phyloP scores from a whole-genome alignment of 2,888 invertebrate species.

The Ectropis crepuscularia region DNA sequence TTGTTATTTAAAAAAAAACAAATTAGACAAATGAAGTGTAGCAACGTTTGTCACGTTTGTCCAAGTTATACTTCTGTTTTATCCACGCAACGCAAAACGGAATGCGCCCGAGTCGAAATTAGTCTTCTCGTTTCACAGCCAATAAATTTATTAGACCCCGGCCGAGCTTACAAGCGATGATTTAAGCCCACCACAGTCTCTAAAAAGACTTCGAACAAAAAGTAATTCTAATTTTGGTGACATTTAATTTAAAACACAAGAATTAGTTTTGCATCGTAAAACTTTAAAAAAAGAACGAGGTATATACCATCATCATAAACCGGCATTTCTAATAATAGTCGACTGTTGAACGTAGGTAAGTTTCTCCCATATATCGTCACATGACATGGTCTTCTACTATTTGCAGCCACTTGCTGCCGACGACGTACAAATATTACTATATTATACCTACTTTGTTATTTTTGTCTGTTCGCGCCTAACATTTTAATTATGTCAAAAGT shows the following conservation, averaged over 20 bases:
- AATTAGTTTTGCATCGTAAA: background rate
- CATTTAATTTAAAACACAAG: background rate
- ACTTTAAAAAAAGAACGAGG: too few species aligned
- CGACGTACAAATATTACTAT: too few species aligned
- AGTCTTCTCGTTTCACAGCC: constrained; percentile 70
- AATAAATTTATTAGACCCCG: constrained; percentile 68
- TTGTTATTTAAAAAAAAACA: too few species aligned
- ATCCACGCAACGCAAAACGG: constrained; percentile 50
- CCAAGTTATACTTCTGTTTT: background rate
- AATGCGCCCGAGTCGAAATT: constrained; percentile 62
- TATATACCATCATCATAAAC: background rate
- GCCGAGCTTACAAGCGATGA: constrained; percentile 52
- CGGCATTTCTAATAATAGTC: too few species aligned
- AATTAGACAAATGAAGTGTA: background rate
- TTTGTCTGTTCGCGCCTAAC: too few species aligned
- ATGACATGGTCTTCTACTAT: too few species aligned
- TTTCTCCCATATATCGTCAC: too few species aligned
- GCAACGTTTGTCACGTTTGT: background rate
- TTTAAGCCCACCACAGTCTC: constrained; percentile 44
- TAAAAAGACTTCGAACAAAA: constrained; percentile 37
- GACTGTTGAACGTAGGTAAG: too few species aligned
- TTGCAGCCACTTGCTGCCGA: too few species aligned
- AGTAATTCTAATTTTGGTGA: constrained; percentile 24
- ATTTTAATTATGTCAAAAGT: too few species aligned
- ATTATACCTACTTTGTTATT: too few species aligned